Conservation (phyloP, 2,797 vertebrate species). For the Tolypeutes matacus region DNA sequence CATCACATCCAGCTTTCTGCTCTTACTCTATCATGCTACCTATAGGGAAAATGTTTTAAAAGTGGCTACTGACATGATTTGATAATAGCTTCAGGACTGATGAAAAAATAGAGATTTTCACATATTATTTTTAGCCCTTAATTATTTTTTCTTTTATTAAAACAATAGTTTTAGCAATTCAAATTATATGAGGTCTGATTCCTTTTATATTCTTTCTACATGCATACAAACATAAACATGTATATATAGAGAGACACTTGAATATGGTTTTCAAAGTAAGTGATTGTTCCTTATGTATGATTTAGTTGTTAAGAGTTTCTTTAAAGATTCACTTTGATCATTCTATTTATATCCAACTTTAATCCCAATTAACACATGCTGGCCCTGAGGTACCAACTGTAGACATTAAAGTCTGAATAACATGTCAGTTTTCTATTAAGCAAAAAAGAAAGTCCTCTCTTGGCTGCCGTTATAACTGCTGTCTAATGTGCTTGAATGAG, state of each 20-base stretch:
- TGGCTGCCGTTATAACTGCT: neutral
- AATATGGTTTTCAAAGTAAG: neutral
- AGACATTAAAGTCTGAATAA: neutral
- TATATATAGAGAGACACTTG: neutral
- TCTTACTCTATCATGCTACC: neutral
- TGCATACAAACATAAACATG: neutral
- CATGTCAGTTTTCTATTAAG: constrained; percentile 55
- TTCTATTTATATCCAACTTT: neutral
- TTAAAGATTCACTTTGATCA: neutral
- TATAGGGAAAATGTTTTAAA: neutral
- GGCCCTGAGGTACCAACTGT: neutral
- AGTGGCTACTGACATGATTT: neutral
- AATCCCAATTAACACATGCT: neutral
- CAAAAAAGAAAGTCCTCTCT: neutral
- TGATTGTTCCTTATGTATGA: neutral
- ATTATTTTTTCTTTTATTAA: neutral
- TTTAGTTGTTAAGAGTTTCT: neutral
- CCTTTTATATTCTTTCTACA: neutral
- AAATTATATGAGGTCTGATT: neutral
- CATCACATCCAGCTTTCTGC: neutral
- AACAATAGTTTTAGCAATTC: neutral
- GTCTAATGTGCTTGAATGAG: constrained; percentile 5
- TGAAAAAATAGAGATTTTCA: neutral
- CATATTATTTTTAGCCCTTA: neutral
- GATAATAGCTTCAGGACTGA: neutral